phyloP scores from a whole-genome alignment of 2,888 invertebrate species.

The Tenthredo scrophulariae region DNA sequence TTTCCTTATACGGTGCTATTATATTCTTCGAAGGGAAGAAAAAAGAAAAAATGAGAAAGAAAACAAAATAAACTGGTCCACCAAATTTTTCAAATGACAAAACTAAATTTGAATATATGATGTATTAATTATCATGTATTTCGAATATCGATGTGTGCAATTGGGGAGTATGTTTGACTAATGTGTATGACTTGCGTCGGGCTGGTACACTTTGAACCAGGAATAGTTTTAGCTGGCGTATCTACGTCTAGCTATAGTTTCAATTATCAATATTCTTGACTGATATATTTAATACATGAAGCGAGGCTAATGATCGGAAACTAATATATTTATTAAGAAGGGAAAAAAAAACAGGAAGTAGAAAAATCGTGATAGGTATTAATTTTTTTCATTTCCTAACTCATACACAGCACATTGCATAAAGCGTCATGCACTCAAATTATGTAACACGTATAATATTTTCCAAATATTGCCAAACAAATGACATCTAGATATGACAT shows the following conservation, averaged over 20 bases:
- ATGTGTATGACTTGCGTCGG: background rate
- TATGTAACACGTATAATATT: background rate
- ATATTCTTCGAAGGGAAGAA: background rate
- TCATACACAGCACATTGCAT: background rate
- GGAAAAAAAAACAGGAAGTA: background rate
- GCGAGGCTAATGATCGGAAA: background rate
- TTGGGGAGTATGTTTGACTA: constrained; percentile 8
- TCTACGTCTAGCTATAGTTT: background rate
- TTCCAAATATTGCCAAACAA: background rate
- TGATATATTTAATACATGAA: background rate
- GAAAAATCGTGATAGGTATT: background rate
- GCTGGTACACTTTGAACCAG: background rate
- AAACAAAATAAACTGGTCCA: background rate
- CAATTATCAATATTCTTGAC: background rate
- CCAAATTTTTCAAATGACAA: background rate
- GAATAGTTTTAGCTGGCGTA: background rate
- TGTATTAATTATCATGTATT: background rate
- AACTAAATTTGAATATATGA: background rate
- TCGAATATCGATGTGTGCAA: background rate
- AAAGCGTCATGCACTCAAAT: background rate
- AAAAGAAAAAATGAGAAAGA: background rate
- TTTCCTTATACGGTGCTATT: background rate
- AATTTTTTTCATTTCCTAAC: background rate
- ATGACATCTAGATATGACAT: background rate
- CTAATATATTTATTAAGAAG: background rate